Base-by-base conservation (phyloP, 2,113 vertebrate species). In the Conger conger region DNA sequence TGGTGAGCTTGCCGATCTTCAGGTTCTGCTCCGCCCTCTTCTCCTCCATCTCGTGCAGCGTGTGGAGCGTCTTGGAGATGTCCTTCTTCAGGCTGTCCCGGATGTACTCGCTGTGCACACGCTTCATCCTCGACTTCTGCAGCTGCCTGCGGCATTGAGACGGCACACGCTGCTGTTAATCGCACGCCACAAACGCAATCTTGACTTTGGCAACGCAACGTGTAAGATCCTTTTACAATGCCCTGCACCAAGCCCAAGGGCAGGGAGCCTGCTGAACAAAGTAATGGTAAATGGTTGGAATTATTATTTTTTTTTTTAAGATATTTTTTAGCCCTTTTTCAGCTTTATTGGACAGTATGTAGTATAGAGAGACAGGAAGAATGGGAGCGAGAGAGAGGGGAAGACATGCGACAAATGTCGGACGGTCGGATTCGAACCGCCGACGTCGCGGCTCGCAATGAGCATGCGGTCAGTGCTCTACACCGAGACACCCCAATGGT, bases 81-180 rank as follows among this genome's bases (percentile, higher is more conserved):
- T 96, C 94, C 0, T 90, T 96, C 87, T 88, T 92, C 78, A 98
- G 90, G 86, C 94, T 95, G 8, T 96, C 94, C 80, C 89, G 93
- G 9, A 92, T 89, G 80, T 91, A 94, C 68, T 93, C 63, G 35
- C 94, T 95, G 81, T 96, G 96, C 63, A 91, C 88, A 8, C 95
- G 92, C 89, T 96, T 97, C 92, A 95, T 85, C 17, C 54, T 91
- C 45, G 89, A 89, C 83, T 96, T 97, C 92, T 99, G 96, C 53
- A 96, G 81, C 83, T 94, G 93, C 89, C 97, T 97, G 90, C n/a
- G 9, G 68, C 68, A 73, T n/a, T 73, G 27, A 73, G 7, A 73
- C n/a, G 15, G 11, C 68, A 73, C 23, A 63, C 20, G 27, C 57
- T 27, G 4, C 23, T 18, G 6, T 63, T 27, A 23, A 63, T 6